Percentiles rank a stretch among this genome's conserved stretches.
These are phyloP conservation scores for Microtus richardsoni DNA, from an alignment of 2,113 vertebrate species.

Conservation along the genomic window DNA sequence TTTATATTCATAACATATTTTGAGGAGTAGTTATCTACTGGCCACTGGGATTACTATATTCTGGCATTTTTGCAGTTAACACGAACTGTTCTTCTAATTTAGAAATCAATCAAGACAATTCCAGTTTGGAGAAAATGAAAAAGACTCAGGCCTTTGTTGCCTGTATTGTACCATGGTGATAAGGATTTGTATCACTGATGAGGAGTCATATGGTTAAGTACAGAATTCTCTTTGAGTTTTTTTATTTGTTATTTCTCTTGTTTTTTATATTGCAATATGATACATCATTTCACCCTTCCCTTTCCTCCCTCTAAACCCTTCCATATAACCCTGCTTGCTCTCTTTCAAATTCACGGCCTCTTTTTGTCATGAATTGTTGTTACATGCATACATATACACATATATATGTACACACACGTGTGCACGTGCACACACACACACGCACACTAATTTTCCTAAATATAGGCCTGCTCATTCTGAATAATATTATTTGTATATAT, in stretches of 20 bases:
- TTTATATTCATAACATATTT: conserved; percentile 2
- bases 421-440: no score
- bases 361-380: neutral
- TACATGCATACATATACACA: neutral
- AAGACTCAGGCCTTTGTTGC: neutral
- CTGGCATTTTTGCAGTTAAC: conserved; percentile 19
- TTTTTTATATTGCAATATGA: neutral
- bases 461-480: neutral
- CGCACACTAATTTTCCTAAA: neutral
- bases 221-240: neutral
- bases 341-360: neutral
- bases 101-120: conserved; percentile 43
- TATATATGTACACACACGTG: no score
- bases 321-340: neutral
- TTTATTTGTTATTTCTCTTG: neutral
- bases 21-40: neutral
- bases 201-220: neutral
- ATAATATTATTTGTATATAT: neutral
- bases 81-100: conserved; percentile 24
- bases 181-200: neutral
- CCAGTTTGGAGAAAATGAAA: neutral
- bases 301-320: neutral
- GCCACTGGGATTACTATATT: conserved; percentile 30
- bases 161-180: neutral
- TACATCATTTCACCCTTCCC: neutral